Evolutionary conservation across 2,797 vertebrate genomes (phyloP).

Genomic region (Acanthurus leucopareius): DNA sequence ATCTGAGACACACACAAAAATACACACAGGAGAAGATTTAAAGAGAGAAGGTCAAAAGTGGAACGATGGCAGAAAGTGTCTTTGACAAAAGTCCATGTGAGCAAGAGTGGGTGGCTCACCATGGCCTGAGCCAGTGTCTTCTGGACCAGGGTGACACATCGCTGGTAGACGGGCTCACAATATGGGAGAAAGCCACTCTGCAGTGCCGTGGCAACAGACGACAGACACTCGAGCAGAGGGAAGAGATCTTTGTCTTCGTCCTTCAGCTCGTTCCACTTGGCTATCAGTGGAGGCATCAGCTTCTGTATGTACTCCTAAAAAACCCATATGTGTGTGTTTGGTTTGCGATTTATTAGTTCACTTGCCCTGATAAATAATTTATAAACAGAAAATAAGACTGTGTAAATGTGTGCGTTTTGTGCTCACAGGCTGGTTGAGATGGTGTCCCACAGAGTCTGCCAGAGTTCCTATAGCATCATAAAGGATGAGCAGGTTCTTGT

Average conservation of each 20-base stretch:
- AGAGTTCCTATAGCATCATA: conserved; percentile 96
- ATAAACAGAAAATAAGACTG: neutral
- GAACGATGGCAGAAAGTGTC: neutral
- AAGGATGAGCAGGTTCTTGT: conserved; percentile 96
- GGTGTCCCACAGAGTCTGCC: conserved; percentile 95
- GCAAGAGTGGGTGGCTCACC: conserved; percentile 79
- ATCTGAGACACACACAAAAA: conserved; percentile 81
- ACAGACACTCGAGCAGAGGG: conserved; percentile 95
- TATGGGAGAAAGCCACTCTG: conserved; percentile 96
- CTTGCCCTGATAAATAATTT: neutral
- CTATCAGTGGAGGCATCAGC: conserved; percentile 95
- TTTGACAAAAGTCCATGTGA: neutral
- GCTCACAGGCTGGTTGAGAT: conserved; percentile 92
- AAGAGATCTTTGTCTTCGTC: conserved; percentile 98
- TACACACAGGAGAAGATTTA: neutral
- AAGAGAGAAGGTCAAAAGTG: neutral
- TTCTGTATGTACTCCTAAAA: conserved; percentile 94
- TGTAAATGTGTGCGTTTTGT: neutral
- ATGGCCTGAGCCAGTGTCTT: conserved; percentile 96
- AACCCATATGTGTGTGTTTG: neutral
- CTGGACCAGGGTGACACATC: conserved; percentile 95
- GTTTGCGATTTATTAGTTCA: neutral
- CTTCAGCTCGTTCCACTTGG: conserved; percentile 97
- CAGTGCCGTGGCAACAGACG: conserved; percentile 93
- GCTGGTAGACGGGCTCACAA: conserved; percentile 96